phyloP scores from a whole-genome alignment of 2,888 invertebrate species.

The Rhodophaea formosa region DNA sequence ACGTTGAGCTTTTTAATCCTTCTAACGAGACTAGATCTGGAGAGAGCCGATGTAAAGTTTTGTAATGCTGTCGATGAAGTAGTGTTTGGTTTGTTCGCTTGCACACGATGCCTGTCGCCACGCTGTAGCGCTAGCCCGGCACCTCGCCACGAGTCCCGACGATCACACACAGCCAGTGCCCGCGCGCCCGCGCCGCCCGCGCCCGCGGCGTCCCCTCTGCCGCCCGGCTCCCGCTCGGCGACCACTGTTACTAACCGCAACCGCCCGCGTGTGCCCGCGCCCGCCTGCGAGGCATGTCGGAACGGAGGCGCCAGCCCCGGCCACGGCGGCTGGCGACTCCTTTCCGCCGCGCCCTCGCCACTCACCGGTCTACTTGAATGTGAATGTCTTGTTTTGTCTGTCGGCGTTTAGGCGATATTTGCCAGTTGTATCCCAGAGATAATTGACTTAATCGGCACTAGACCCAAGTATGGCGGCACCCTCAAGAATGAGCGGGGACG shows the following conservation, averaged over 20 bases:
- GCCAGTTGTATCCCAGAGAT: conserved; percentile 99
- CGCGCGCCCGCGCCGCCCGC: conserved; percentile 54
- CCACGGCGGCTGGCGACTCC: conserved; percentile 45
- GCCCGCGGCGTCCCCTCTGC: conserved; percentile 34
- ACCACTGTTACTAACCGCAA: conserved; percentile 30
- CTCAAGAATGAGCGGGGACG: conserved; percentile 99
- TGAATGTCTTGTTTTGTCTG: conserved; percentile 84
- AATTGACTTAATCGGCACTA: conserved; percentile 99
- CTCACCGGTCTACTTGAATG: conserved; percentile 69
- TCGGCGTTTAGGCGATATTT: conserved; percentile 97
- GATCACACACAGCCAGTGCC: conserved; percentile 81
- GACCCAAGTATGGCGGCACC: conserved; percentile 99
- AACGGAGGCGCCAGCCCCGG: conserved; percentile 35
- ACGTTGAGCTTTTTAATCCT: conserved; percentile 80
- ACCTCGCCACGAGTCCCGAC: conserved; percentile 78
- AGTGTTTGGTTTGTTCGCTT: conserved; percentile 83
- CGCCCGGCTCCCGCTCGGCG: conserved; percentile 27
- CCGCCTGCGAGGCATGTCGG: conserved; percentile 23
- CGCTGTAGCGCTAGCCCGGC: conserved; percentile 82
- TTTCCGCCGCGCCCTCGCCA: conserved; percentile 42
- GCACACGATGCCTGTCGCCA: conserved; percentile 83
- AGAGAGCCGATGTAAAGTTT: conserved; percentile 80
- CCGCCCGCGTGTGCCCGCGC: conserved; percentile 34
- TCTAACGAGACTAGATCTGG: conserved; percentile 81
- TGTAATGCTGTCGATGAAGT: conserved; percentile 82